phyloP scores from a whole-genome alignment of 2,113 vertebrate genomes.

The Bagarius yarrelli region DNA sequence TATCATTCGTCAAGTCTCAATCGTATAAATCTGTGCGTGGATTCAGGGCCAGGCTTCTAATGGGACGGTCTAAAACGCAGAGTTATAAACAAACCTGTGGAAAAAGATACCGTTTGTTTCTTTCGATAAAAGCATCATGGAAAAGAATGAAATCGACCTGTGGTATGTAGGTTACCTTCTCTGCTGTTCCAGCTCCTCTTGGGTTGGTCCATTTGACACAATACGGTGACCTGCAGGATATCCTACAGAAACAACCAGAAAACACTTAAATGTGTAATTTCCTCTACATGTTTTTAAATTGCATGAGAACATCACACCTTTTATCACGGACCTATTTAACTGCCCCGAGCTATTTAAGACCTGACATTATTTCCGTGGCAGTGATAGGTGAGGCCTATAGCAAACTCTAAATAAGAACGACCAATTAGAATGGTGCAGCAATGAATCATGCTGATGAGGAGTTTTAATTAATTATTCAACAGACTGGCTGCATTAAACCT shows the following conservation, averaged over 20 bases:
- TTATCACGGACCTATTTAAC: not conserved
- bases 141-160: not conserved
- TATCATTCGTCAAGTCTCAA: not conserved
- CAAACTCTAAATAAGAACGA: not conserved
- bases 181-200: constrained; percentile 82
- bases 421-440: not conserved
- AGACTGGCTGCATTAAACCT: not conserved
- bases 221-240: constrained; percentile 67
- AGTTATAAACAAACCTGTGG: not conserved
- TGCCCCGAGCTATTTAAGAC: not conserved
- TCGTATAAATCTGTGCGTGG: too few species aligned
- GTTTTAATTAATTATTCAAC: not conserved
- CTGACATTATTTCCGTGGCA: not conserved
- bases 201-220: constrained; percentile 78
- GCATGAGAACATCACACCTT: not conserved
- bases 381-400: not conserved
- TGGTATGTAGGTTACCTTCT: constrained; percentile 69
- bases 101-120: too few species aligned
- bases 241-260: constrained; percentile 55
- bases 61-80: not conserved
- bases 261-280: too few species aligned
- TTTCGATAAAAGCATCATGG: too few species aligned
- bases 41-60: not conserved
- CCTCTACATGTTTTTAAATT: not conserved
- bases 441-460: not conserved